Evolutionary conservation across 2,888 invertebrate genomes (phyloP).

Genomic region (Macrosiphum euphorbiae): DNA sequence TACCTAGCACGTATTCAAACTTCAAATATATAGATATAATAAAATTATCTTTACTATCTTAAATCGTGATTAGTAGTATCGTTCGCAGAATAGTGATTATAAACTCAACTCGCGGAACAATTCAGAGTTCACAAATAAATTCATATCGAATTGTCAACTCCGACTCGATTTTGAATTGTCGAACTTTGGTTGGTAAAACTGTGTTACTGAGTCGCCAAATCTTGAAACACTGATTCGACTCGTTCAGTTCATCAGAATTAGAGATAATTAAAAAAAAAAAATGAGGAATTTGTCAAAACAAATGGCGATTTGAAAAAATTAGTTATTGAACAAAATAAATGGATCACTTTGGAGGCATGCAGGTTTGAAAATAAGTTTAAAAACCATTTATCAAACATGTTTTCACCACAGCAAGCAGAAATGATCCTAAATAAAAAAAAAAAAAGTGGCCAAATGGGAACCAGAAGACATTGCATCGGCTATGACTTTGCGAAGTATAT

Average conservation of each 20-base stretch:
- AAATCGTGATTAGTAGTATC: no score
- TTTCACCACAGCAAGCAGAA: neutral
- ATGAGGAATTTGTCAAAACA: neutral
- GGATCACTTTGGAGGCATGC: neutral
- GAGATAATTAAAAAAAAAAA: conserved; percentile 1
- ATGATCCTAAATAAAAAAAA: neutral
- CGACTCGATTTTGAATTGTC: no score
- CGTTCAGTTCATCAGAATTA: neutral
- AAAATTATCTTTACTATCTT: no score
- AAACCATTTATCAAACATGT: neutral
- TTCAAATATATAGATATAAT: no score
- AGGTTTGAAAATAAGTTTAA: neutral
- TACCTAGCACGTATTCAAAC: no score
- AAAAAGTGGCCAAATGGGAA: neutral
- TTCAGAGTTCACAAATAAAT: no score
- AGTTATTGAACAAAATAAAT: neutral
- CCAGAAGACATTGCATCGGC: neutral
- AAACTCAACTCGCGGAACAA: no score
- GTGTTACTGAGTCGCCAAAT: no score
- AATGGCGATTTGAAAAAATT: neutral
- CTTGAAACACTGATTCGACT: no score
- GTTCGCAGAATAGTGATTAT: no score
- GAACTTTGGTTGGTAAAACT: no score
- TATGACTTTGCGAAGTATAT: neutral
- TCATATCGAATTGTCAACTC: no score